Base-by-base conservation (phyloP, 2,113 vertebrate genomes). In the Acanthochromis polyacanthus region DNA sequence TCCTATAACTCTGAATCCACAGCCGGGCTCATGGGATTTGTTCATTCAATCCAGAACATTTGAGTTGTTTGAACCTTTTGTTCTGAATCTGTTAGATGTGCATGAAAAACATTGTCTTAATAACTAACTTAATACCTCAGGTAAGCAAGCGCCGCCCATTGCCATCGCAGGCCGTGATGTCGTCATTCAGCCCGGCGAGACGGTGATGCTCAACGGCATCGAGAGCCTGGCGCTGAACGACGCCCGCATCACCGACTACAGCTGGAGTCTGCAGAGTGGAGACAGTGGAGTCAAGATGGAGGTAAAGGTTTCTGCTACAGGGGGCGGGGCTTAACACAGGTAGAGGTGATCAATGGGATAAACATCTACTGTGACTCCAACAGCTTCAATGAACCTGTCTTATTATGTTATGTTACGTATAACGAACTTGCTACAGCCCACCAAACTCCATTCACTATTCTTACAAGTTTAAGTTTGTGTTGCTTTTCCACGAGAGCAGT, bases 251-350 rank as follows among this genome's bases (percentile, higher is more conserved):
- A 63, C 58, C 6, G 78, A 53, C 22, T 97, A 96, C 48, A 16
- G 89, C 0, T 99, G 98, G 98, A 92, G 17, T 0, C 92, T 93
- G 15, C 20, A 95, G 40, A 78, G 76, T 0, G 96, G 96, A 0
- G 51, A 95, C 62, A 0, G 30, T 0, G 74, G 81, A 0, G 77
- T 91, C 11, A 63, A 46, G 10, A 78, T 96, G 40, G 82, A 96
- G 96, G 97, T 99, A 90, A 83, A 57, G 4, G 4, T 40, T 32
- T 30, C 43, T 25, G 20, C 11, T 12, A 19, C 4, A 14, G 45
- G 14, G 67, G 66, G 80, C 5, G 59, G 60, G 61, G 71, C 53
- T 55, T 51, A 28, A 1, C 12, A 25, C 58, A 45, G 14, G 64
- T 71, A 17, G 12, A 17, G 23, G 11, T 15, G 22, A 74, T 43